Evolutionary conservation across 1,140 invertebrate genomes (phyloP), one percentile per base, ranked within the genome.

Genomic region (Cyclargus thomasi): DNA sequence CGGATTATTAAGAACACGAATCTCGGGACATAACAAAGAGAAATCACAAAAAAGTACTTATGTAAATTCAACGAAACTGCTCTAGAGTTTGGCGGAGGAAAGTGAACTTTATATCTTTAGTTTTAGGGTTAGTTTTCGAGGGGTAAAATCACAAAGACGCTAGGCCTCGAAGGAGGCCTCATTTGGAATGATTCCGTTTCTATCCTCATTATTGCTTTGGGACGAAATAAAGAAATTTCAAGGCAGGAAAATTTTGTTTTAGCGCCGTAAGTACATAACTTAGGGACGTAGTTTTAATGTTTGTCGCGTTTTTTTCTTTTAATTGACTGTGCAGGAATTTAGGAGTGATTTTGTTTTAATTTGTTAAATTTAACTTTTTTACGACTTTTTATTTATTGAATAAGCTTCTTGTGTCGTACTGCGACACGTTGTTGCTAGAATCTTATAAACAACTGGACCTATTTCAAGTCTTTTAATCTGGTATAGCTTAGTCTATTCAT

Each of bases 151-250:
- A 59, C 17, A 66, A 66, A 66, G 53, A 62, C 57, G 57, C 53
- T 36, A 66, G 53, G 57, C 22, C 35, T 55, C 65, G 29, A 57
- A 66, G 53, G 23, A 66, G 53, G 57, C 53, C 65, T 59, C 65
- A 66, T 66, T 66, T 57, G 57, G 65, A 66, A 66, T 66, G 65
- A 66, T 66, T 66, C 57, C 65, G 65, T 66, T 66, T 66, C 53
- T 66, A 57, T 66, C 18, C 65, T 66, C 65, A 66, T 66, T 66
- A 66, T 66, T 57, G 65, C 53, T 57, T 59, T 59, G 65, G 65
- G 65, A 59, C 65, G 14, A 23, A 66, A 66, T 66, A 66, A 59
- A 66, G 65, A 66, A 66, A 66, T 57, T 57, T 57, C 23, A 29
- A 8, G 36, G 55, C 55, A 66, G 53, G 64, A 59, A 17, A 59